phyloP scores from a whole-genome alignment of 2,113 vertebrate genomes.

The Nesoenas mayeri region DNA sequence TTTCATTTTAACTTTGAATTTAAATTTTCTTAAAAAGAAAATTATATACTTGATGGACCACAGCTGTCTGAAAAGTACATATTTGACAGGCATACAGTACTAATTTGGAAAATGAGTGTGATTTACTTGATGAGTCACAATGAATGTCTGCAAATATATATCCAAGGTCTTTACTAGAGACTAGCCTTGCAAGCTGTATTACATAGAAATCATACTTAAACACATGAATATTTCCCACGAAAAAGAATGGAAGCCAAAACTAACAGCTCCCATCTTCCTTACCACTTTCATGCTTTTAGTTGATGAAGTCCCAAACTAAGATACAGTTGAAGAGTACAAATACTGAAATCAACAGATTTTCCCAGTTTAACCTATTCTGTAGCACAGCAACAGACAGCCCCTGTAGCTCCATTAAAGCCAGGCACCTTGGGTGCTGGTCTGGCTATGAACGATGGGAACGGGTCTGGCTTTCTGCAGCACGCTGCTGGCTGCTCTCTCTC shows the following conservation, averaged over 20 bases:
- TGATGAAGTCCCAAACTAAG: not conserved
- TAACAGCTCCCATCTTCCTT: not conserved
- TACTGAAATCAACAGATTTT: not conserved
- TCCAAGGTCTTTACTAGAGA: not conserved
- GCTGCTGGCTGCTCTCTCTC: not conserved
- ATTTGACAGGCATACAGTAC: conserved; percentile 38
- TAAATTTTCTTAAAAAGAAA: conserved; percentile 66
- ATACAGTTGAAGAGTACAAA: not conserved
- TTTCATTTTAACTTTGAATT: conserved; percentile 53
- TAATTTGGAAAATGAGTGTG: conserved; percentile 65
- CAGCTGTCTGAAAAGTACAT: conserved; percentile 52
- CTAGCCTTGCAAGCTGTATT: not conserved
- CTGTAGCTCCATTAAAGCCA: not conserved
- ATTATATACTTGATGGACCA: conserved; percentile 49
- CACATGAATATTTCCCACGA: not conserved
- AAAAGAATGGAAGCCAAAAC: not conserved
- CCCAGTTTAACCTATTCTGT: not conserved
- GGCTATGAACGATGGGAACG: rapidly evolving
- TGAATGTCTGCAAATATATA: conserved; percentile 48
- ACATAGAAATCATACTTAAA: not conserved
- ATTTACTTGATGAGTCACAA: conserved; percentile 69
- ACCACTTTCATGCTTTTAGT: not conserved
- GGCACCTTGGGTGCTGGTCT: not conserved
- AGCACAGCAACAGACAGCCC: not conserved
- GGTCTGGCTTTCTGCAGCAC: not conserved